phyloP scores from a whole-genome alignment of 2,888 invertebrate species.

The Leuctra nigra region DNA sequence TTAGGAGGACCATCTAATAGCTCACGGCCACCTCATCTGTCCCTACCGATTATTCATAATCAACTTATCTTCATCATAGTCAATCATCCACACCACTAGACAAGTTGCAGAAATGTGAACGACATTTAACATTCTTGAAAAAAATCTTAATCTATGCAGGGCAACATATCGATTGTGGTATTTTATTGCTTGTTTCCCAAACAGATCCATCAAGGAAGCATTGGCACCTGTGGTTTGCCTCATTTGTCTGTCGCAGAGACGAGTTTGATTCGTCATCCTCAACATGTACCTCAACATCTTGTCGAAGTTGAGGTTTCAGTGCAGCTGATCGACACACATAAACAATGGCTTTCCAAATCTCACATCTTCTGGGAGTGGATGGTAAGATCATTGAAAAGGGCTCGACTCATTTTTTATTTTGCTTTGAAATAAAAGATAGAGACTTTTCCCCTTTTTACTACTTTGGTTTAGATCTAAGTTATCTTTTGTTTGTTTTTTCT shows the following conservation, averaged over 20 bases:
- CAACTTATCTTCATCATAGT: too few relatives aligned
- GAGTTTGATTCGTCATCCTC: slow-evolving; percentile 27
- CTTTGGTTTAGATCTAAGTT: too few relatives aligned
- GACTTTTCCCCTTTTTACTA: too few relatives aligned
- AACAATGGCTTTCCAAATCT: slow-evolving; percentile 30
- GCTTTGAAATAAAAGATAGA: too few relatives aligned
- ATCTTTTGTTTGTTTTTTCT: too few relatives aligned
- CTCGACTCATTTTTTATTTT: neutral
- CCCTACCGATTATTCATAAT: too few relatives aligned
- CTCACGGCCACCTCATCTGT: too few relatives aligned
- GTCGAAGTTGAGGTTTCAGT: slow-evolving; percentile 27
- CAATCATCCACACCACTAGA: too few relatives aligned
- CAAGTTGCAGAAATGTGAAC: too few relatives aligned
- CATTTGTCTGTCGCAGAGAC: slow-evolving; percentile 30
- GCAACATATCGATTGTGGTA: neutral
- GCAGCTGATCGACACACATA: slow-evolving; percentile 29
- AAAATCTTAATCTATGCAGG: neutral
- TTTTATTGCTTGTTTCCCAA: slow-evolving; percentile 13
- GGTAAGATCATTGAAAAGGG: slow-evolving; percentile 26
- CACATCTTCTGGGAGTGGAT: slow-evolving; percentile 34
- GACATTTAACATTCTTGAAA: too few relatives aligned
- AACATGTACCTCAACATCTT: slow-evolving; percentile 28
- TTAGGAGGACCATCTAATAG: too few relatives aligned
- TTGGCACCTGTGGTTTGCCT: slow-evolving; percentile 22
- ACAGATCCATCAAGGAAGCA: slow-evolving; percentile 23